Percentiles rank a stretch among this genome's conserved stretches.
Conservation (phyloP, 2,113 vertebrate genomes). For the Myrmophylax atrothorax region DNA sequence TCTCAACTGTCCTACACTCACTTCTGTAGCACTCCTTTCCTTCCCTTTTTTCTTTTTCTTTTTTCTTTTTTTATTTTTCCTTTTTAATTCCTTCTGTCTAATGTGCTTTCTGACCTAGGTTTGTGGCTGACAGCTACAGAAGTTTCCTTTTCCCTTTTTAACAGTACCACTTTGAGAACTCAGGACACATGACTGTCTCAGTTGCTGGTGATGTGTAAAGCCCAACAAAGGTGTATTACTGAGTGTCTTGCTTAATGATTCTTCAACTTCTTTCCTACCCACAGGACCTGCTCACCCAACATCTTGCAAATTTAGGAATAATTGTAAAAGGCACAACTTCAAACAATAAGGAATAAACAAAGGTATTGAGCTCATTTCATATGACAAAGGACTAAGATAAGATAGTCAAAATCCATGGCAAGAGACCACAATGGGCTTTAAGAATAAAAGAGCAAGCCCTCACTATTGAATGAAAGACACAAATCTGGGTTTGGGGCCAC, state of each 20-base stretch:
- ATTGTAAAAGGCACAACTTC: not conserved
- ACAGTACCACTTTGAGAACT: not conserved
- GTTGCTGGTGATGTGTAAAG: not conserved
- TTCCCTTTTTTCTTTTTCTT: not conserved
- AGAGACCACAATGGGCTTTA: not conserved
- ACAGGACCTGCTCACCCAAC: not conserved
- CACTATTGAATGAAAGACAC: not conserved
- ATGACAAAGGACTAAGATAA: not conserved
- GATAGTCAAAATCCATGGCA: not conserved
- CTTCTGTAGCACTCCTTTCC: not conserved
- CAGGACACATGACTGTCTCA: not conserved
- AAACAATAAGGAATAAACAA: not conserved
- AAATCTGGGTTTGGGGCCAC: not conserved
- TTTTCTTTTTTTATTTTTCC: too few relatives aligned
- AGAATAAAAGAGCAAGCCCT: not conserved
- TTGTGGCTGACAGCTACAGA: not conserved
- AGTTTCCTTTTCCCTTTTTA: not conserved
- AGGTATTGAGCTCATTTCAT: not conserved
- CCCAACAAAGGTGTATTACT: constrained; percentile 13
- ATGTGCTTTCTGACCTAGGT: not conserved
- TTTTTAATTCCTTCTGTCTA: not conserved
- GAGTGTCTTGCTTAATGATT: not conserved
- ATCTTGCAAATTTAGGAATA: not conserved
- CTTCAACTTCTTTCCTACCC: not conserved
- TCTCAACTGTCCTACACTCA: not conserved